Conservation (phyloP, 2,113 vertebrate genomes). For the Tychaedon coryphoeus region DNA sequence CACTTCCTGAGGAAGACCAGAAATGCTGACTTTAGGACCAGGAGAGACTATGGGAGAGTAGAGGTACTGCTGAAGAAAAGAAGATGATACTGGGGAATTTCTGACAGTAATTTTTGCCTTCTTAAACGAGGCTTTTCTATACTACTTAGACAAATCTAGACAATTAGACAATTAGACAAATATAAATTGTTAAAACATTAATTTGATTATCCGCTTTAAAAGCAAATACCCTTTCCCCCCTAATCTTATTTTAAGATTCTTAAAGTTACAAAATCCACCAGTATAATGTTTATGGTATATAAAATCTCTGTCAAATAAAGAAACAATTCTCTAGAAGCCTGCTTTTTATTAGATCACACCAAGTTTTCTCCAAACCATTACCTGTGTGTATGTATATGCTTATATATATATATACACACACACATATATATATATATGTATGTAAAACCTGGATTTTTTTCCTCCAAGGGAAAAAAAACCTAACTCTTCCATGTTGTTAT, state of each 20-base stretch:
- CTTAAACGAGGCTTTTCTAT: not conserved
- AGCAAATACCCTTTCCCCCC: not conserved
- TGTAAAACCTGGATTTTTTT: not conserved
- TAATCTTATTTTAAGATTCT: not conserved
- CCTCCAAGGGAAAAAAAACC: not conserved
- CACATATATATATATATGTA: too few relatives aligned
- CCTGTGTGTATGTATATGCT: fast-evolving
- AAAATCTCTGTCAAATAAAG: not conserved
- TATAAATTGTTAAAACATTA: not conserved
- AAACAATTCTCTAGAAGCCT: not conserved
- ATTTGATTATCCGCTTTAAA: not conserved
- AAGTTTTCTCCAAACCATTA: not conserved
- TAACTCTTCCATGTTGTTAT: not conserved
- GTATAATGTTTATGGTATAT: not conserved
- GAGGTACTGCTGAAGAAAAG: not conserved
- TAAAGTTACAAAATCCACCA: not conserved
- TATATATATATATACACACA: too few relatives aligned
- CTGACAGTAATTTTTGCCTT: not conserved
- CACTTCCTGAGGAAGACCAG: not conserved
- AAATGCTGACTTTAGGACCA: not conserved
- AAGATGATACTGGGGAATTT: not conserved
- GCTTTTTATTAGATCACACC: not conserved
- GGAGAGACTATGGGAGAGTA: not conserved
- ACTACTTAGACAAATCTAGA: not conserved
- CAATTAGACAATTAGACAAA: not conserved